phyloP scores from a whole-genome alignment of 2,797 vertebrate species.

The Etheostoma nigrum region DNA sequence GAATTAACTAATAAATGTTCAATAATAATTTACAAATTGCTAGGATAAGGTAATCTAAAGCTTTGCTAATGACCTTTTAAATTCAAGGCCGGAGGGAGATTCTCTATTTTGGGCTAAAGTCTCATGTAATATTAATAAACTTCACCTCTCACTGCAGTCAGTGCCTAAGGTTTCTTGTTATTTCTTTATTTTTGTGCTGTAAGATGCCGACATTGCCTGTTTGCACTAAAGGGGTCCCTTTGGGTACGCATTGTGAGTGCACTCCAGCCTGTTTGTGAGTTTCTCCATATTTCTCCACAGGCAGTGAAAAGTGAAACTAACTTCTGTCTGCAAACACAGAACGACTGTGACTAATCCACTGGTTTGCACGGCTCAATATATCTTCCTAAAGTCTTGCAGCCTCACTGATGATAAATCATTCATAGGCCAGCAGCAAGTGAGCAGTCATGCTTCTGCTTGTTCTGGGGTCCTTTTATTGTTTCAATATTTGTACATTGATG shows the following conservation, averaged over 20 bases:
- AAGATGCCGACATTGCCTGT: slow-evolving; percentile 41
- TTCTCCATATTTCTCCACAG: slow-evolving; percentile 61
- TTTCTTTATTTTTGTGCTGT: slow-evolving; percentile 59
- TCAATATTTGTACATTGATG: slow-evolving; percentile 23
- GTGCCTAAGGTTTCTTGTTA: slow-evolving; percentile 60
- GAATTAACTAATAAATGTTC: slow-evolving; percentile 8
- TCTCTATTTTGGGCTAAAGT: slow-evolving; percentile 80
- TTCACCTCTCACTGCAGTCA: slow-evolving; percentile 66
- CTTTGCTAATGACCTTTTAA: slow-evolving; percentile 70
- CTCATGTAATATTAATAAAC: slow-evolving; percentile 84
- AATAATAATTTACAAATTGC: slow-evolving; percentile 27
- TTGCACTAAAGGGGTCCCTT: slow-evolving; percentile 53
- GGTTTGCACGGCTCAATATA: slow-evolving; percentile 43
- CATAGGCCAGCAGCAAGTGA: slow-evolving; percentile 38
- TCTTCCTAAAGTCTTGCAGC: slow-evolving; percentile 55
- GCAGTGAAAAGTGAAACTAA: slow-evolving; percentile 61
- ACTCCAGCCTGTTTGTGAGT: slow-evolving; percentile 43
- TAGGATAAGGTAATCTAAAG: slow-evolving; percentile 65
- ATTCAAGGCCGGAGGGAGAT: slow-evolving; percentile 67
- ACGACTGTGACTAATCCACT: slow-evolving; percentile 54
- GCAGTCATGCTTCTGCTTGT: slow-evolving; percentile 36
- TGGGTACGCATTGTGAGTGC: slow-evolving; percentile 35
- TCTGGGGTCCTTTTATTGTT: slow-evolving; percentile 33
- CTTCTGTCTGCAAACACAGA: slow-evolving; percentile 46
- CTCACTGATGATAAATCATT: slow-evolving; percentile 65